phyloP scores from a whole-genome alignment of 2,888 invertebrate species.

The Argynnis bischoffii region DNA sequence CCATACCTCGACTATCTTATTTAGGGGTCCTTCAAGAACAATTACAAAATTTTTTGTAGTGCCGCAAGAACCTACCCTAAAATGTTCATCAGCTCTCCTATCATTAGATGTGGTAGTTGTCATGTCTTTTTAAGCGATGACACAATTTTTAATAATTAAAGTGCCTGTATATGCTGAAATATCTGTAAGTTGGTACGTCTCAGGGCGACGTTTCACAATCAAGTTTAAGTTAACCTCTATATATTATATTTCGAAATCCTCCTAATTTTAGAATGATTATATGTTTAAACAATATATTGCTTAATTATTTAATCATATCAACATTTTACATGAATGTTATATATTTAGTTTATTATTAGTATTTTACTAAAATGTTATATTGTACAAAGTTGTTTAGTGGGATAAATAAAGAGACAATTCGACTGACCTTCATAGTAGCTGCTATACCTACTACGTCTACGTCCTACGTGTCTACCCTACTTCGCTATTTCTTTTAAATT shows the following conservation, averaged over 20 bases:
- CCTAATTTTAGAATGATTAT: not conserved
- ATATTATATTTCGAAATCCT: no score
- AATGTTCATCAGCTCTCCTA: no score
- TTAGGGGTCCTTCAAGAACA: no score
- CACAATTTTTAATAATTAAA: conserved; percentile 24
- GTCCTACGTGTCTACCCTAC: not conserved
- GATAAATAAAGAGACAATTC: conserved; percentile 20
- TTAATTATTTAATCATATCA: conserved; percentile 1
- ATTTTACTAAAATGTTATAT: not conserved
- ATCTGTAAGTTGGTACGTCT: conserved; percentile 2
- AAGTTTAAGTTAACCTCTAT: no score
- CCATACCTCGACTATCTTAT: no score
- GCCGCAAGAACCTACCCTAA: no score
- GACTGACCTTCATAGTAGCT: conserved; percentile 36
- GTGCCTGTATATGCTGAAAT: conserved; percentile 35
- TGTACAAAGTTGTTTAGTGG: conserved; percentile 11
- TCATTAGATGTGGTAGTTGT: not conserved
- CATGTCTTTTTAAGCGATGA: not conserved
- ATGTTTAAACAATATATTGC: not conserved
- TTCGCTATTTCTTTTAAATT: conserved; percentile 5
- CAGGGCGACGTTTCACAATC: no score
- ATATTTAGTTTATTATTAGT: not conserved
- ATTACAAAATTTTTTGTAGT: no score
- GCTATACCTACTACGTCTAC: conserved; percentile 11
- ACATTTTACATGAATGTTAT: no score